A percentile compares a stretch with the other conserved stretches of the same genome.
These are phyloP conservation scores for Paratrypauchen microcephalus DNA, from an alignment of 2,797 vertebrate species.

Conservation along the genomic window DNA sequence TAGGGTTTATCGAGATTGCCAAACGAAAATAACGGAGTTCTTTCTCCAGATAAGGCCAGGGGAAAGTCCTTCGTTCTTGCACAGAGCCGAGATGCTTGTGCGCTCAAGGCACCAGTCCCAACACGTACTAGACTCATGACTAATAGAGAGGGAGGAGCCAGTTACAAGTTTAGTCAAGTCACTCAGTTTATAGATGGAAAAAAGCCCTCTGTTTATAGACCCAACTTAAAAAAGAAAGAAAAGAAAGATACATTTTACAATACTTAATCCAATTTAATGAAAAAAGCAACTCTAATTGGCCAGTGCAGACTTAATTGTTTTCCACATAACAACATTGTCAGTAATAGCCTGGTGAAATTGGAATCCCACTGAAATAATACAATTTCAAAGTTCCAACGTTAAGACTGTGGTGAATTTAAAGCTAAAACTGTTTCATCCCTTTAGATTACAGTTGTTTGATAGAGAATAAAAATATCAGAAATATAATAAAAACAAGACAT, in stretches of 20 bases:
- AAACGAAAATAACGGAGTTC: conserved; percentile 1
- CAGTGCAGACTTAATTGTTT: neutral
- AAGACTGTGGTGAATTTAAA: neutral
- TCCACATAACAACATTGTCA: neutral
- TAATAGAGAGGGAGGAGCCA: conserved; percentile 75
- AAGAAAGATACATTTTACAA: neutral
- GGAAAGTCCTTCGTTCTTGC: conserved; percentile 22
- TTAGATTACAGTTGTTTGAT: neutral
- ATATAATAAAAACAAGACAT: neutral
- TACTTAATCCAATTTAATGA: neutral
- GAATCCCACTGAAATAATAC: neutral
- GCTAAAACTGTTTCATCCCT: neutral
- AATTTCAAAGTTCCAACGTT: no score
- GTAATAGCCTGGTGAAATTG: neutral
- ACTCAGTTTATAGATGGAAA: conserved; percentile 30
- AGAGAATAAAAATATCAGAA: neutral
- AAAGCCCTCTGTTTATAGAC: conserved; percentile 2
- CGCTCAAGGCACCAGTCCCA: conserved; percentile 48
- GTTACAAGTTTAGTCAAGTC: conserved; percentile 46
- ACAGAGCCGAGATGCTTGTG: conserved; percentile 56
- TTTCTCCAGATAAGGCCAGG: conserved; percentile 23
- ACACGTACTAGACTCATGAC: conserved; percentile 63
- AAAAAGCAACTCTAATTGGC: neutral
- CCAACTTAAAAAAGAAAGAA: conserved; percentile 6
- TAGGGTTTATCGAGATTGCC: conserved; percentile 6